Evolutionary conservation across 2,888 invertebrate species (phyloP).

Genomic region (Ormyrus thymus): DNA sequence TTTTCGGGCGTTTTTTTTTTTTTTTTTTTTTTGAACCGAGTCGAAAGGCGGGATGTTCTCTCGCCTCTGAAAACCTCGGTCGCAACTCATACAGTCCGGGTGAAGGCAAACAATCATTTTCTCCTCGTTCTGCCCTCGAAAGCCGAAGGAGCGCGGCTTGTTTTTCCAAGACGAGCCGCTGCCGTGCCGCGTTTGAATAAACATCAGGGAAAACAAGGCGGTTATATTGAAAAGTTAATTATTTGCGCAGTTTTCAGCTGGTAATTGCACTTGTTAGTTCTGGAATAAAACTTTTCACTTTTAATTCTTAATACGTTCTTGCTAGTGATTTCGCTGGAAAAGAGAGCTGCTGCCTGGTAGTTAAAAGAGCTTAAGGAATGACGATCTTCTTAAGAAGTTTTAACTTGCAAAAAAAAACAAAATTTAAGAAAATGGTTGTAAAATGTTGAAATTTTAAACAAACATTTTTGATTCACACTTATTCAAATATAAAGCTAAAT

Average conservation of each 20-base stretch:
- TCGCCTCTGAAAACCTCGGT: constrained; percentile 19
- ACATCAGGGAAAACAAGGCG: neutral
- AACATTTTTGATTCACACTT: too few relatives aligned
- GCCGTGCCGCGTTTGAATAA: constrained; percentile 15
- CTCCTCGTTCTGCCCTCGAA: neutral
- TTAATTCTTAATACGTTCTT: neutral
- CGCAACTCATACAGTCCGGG: neutral
- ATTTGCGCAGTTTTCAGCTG: neutral
- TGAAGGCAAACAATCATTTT: constrained; percentile 20
- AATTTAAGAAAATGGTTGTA: too few relatives aligned
- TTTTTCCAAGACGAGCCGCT: neutral
- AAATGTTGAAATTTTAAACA: too few relatives aligned
- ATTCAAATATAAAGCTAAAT: too few relatives aligned
- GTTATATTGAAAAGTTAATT: neutral
- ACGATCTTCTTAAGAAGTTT: too few relatives aligned
- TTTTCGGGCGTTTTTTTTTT: neutral
- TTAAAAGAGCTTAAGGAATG: too few relatives aligned
- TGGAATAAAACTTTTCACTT: neutral
- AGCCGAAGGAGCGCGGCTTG: neutral
- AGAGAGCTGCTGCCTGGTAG: neutral
- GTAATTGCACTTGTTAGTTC: neutral
- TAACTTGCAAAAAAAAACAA: too few relatives aligned
- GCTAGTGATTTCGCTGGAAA: neutral
- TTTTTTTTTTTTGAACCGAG: neutral
- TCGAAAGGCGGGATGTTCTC: too few relatives aligned